These are phyloP conservation scores for Lerema accius DNA, from an alignment of 1,140 invertebrate genomes.

Conservation along the genomic window DNA sequence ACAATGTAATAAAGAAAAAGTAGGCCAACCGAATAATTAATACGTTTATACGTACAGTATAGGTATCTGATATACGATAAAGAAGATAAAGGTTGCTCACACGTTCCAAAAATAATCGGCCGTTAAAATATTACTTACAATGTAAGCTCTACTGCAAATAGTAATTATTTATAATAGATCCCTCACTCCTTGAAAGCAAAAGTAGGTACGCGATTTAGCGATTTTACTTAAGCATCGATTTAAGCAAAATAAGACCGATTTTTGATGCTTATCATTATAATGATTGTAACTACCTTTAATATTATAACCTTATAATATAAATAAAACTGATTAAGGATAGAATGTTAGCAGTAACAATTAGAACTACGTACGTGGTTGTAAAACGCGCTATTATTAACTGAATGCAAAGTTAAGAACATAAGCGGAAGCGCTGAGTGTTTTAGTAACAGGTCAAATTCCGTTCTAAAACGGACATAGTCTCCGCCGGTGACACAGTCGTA, in stretches of 20 bases:
- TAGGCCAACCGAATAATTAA: constrained; percentile 75
- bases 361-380: background rate
- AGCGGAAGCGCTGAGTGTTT: background rate
- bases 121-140: no score
- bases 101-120: background rate
- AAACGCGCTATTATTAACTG: background rate
- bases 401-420: background rate
- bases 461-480: constrained; percentile 25
- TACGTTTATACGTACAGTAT: constrained; percentile 50
- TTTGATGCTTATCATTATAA: no score
- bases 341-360: no score
- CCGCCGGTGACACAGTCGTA: constrained; percentile 22
- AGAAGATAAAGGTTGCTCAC: constrained; percentile 40
- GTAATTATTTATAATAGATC: no score
- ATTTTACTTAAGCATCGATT: no score
- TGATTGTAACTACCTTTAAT: no score
- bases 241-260: no score
- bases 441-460: constrained; percentile 15
- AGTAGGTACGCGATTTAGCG: no score
- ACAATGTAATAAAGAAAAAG: constrained; percentile 69
- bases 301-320: no score
- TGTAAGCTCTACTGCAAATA: no score
- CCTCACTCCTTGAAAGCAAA: no score
- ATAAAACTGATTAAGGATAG: no score
- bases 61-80: constrained; percentile 53